Evolutionary conservation across 92 coral and sea anemone genomes (phyloP), one percentile per base, ranked within the genome.

Genomic region (Anthopleura xanthogrammica): DNA sequence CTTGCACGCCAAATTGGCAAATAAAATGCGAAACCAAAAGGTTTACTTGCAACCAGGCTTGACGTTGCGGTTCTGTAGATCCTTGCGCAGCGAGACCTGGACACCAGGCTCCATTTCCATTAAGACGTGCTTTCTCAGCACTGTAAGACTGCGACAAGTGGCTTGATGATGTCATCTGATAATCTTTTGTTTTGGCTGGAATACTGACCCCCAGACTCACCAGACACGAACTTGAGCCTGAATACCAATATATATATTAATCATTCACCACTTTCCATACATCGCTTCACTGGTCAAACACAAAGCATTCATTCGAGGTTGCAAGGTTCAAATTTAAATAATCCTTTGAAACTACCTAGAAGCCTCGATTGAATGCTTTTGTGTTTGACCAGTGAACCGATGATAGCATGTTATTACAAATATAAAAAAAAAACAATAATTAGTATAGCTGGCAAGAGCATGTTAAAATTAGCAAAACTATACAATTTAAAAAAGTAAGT

Each of bases 161-260:
- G 77, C 86, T 83, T 19, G 86, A 83, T 75, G 86, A 83, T 50
- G 86, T 83, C 79, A 83, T 73, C 54, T 83, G 86, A 3, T 79
- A 41, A 57, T 83, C 86, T 52, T 50, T 40, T 41, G 48, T 29
- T 55, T 48, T 23, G 29, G 16, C 16, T 23, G 42, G 74, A 23
- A 8, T 68, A 4, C 17, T 36, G 41, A 68, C 12, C 11, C 74
- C 74, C 5, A 68, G 17, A 9, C 74, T 24, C 16, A 12, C 17
- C 40, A 12, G 1, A 11, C 74, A 36, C 14, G 70, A 23, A 20
- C 36, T 20, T 62, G 12, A 20, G 23, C 19, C 70, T 62, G 12
- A 62, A 62, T 2, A 8, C 10, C 11, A 20, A 23, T 20, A 62
- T 29, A 23, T 20, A 62, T 29, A 29, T 29, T 29, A 29, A 29